Base-by-base conservation (phyloP, 2,797 vertebrate genomes). In the Urocyon cinereoargenteus region DNA sequence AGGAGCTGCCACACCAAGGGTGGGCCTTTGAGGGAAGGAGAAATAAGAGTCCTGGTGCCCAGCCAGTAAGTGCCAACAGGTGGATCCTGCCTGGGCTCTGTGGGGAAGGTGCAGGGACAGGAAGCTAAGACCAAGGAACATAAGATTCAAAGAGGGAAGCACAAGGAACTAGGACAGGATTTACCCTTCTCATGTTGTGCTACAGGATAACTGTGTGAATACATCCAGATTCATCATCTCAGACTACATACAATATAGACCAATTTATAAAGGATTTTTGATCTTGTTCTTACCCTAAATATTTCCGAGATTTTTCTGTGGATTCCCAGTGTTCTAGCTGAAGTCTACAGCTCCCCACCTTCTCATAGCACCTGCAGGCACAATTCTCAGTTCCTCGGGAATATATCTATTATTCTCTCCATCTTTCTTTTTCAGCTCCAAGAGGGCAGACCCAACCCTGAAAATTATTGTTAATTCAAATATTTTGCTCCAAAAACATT, bases 401-500 rank as follows among this genome's bases (percentile, higher is more conserved):
- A 97, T 81, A 78, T 85, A 97, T 53, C 87, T 16, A 12, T 73
- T 88, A 94, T 82, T 68, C 87, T 68, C 90, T 98, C 96, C 86
- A 79, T 98, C 97, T 97, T 97, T 91, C 92, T 92, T 94, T 97
- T 97, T 97, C 97, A 98, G 85, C 92, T 98, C 75, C 75, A 75
- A 51, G 53, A 98, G 97, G 92, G 98, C 51, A 97, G 97, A 97
- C 97, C 91, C 94, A 94, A 98, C 86, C 97, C 85, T 95, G 96
- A 97, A 97, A 97, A 97, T 95, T 97, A 98, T 97, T 79, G 72
- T 40, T 40, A 97, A 97, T 94, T 96, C n/a, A 95, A 97, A 91
- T 77, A 57, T 45, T 87, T 81, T 88, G 53, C 62, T 86, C 49
- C 81, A 61, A 75, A 94, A 90, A 34, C 26, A 90, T 57, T 70